Evolutionary conservation across 2,888 invertebrate genomes (phyloP), one percentile per base, ranked within the genome.

Genomic region (Drosophila vallismaia): DNA sequence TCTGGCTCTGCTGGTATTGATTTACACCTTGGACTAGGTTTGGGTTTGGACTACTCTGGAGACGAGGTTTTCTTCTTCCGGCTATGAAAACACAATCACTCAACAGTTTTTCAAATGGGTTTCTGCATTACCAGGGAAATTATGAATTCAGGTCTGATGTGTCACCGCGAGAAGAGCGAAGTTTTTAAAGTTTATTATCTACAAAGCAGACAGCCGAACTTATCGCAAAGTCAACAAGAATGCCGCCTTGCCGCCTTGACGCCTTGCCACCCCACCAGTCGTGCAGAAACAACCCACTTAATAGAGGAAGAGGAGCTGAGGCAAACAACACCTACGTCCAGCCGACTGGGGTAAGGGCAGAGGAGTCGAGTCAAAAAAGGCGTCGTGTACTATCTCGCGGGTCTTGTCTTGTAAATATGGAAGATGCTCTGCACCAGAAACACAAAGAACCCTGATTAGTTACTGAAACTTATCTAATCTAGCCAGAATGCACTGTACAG

Each of bases 201-300:
- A 49, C 38, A 24, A 29, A 36, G 48, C 38, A 33, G 51, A 44
- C 62, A 44, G 46, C 36, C 26, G 54, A 64, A 74, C 69, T 79
- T 82, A 88, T 82, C 82, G 76, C 36, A 76, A 71, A 55, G 83
- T 79, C 83, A 88, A 86, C 71, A 82, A 12, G 49, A 70, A 58
- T 40, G 19, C 10, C 53, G 80, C 64, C 19, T 19, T 40, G 19
- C 10, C 53, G 77, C 64, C 58, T n/a, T 40, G 19, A 8, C 53
- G 80, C 64, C 19, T 19, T 40, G 19, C 10, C 53, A 77, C 64
- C 58, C n/a, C 55, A 79, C 62, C 58, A 69, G 72, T 71, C 74
- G 71, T 51, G 66, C 46, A 51, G 50, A 14, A 46, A 44, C 49
- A 14, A 51, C 28, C 58, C 19, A 19, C 19, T 1, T 19, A 2